A percentile compares a stretch with the other conserved stretches of the same genome.
phyloP scores from a whole-genome alignment of 2,888 invertebrate species.

The Drosophila nr. fundita region DNA sequence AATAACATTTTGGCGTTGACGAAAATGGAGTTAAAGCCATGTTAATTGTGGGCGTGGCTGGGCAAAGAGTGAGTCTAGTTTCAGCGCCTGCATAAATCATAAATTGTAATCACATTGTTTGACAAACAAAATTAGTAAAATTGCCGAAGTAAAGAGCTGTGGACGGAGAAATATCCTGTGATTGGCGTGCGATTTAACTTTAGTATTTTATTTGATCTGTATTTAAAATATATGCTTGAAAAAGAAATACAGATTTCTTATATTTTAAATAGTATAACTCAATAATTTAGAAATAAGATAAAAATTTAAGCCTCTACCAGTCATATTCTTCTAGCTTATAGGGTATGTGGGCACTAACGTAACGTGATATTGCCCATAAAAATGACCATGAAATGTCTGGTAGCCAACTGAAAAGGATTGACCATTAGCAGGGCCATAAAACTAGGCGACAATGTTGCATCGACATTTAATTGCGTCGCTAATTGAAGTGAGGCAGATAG shows the following conservation, averaged over 20 bases:
- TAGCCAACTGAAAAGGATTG: constrained; percentile 26
- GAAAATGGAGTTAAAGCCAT: constrained; percentile 33
- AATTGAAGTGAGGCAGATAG: constrained; percentile 40
- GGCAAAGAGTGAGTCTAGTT: constrained; percentile 26
- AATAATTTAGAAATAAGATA: background rate
- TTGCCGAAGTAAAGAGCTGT: background rate
- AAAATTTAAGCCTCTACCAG: background rate
- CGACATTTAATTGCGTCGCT: constrained; percentile 47
- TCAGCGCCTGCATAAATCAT: constrained; percentile 57
- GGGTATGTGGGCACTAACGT: constrained; percentile 17
- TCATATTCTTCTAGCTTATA: background rate
- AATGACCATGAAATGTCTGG: constrained; percentile 38
- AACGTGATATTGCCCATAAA: constrained; percentile 52
- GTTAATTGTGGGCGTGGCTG: constrained; percentile 39
- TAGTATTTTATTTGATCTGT: background rate
- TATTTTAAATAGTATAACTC: too few species aligned
- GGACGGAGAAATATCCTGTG: constrained; percentile 16
- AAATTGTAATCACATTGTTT: constrained; percentile 64
- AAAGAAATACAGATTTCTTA: background rate
- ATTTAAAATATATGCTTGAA: background rate
- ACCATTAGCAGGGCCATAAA: constrained; percentile 41
- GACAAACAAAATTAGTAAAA: constrained; percentile 26
- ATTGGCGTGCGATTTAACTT: background rate
- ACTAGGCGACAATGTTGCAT: constrained; percentile 50
- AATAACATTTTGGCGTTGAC: constrained; percentile 42